A percentile compares a stretch with the other conserved stretches of the same genome.
Evolutionary conservation across 2,113 vertebrate genomes (phyloP).

Genomic region (Apteryx owenii): DNA sequence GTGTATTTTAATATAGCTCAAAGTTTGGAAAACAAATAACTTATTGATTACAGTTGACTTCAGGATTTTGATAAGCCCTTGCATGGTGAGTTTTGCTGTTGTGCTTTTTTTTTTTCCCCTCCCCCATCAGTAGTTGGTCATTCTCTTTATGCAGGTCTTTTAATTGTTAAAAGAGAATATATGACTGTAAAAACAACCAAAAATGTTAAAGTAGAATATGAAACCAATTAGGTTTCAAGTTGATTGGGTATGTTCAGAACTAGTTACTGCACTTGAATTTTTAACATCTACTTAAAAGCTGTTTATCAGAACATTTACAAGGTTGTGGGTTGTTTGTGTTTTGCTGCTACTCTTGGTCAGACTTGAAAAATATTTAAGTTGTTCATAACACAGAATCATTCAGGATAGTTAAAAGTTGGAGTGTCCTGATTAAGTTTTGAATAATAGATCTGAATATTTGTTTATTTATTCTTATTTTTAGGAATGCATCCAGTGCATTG

Average conservation of each 20-base stretch:
- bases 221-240: not conserved
- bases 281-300: not conserved
- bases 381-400: not conserved
- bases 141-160: not conserved
- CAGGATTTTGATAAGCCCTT: not conserved
- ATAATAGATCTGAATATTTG: not conserved
- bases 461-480: conserved; percentile 1
- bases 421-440: not conserved
- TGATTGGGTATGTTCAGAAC: not conserved
- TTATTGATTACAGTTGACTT: not conserved
- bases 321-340: not conserved
- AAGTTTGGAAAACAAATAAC: not conserved
- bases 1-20: not conserved
- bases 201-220: not conserved
- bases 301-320: not conserved
- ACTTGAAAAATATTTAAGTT: not conserved
- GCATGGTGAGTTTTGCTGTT: not conserved
- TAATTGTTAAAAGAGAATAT: not conserved
- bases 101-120: not conserved
- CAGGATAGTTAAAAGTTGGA: not conserved
- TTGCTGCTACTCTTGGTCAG: not conserved
- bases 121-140: not conserved
- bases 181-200: not conserved
- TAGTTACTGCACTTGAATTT: not conserved
- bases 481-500: not conserved